These are phyloP conservation scores for Pachycephus smyrnensis DNA, from an alignment of 2,888 invertebrate species.

Conservation along the genomic window DNA sequence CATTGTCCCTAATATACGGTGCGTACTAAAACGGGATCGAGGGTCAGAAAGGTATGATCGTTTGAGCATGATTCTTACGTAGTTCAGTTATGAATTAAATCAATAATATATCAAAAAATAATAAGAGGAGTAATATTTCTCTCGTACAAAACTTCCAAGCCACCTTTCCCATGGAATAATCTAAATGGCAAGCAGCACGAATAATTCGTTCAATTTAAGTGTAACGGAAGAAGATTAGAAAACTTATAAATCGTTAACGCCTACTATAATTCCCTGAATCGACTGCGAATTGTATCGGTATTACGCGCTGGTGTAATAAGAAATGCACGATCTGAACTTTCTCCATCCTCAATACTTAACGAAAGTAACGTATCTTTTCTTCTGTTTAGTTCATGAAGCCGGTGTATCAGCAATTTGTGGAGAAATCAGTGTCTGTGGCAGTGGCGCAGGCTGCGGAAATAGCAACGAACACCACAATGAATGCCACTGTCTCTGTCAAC, in stretches of 20 bases:
- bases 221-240: not conserved
- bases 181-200: not conserved
- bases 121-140: slow-evolving; percentile 3
- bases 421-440: slow-evolving; percentile 86
- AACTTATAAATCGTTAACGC: not conserved
- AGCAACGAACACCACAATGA: slow-evolving; percentile 70
- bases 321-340: not conserved
- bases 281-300: not conserved
- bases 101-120: not conserved
- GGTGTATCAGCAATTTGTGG: slow-evolving; percentile 82
- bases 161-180: not conserved
- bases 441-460: slow-evolving; percentile 82
- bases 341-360: not conserved
- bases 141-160: not conserved
- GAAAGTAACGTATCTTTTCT: slow-evolving; percentile 24
- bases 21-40: slow-evolving; percentile 42
- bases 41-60: slow-evolving; percentile 45
- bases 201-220: not conserved
- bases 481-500: slow-evolving; percentile 67
- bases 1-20: slow-evolving; percentile 39
- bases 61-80: slow-evolving; percentile 21
- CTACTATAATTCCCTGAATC: not conserved
- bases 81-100: not conserved
- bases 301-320: not conserved
- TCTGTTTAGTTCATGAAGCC: slow-evolving; percentile 83